Conservation (phyloP, 2,113 vertebrate genomes). For the Lanius ludovicianus region DNA sequence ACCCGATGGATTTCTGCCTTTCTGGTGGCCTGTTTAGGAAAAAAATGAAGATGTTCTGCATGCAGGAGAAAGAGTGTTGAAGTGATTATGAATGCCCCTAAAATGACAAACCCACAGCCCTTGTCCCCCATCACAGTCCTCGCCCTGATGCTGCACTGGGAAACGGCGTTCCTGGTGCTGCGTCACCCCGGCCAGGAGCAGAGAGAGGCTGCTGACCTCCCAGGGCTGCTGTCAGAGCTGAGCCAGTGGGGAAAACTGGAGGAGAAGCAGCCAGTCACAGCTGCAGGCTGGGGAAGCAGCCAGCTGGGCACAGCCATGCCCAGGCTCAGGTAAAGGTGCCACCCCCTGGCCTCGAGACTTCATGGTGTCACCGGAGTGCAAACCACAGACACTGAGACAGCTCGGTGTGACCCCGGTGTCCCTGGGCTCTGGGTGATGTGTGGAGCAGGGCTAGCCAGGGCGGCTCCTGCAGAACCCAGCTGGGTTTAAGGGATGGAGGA, state of each 20-base stretch:
- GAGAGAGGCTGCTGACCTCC: background rate
- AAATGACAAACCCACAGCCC: rapidly evolving
- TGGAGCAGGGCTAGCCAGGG: background rate
- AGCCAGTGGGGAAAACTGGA: background rate
- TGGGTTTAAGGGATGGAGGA: background rate
- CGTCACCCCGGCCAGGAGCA: background rate
- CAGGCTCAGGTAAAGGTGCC: background rate
- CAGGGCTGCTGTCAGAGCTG: background rate
- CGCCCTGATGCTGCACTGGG: background rate
- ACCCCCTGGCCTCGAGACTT: background rate
- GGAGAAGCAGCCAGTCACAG: background rate
- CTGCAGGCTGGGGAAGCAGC: background rate
- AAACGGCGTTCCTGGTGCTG: background rate
- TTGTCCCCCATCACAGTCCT: background rate
- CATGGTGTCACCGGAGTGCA: background rate
- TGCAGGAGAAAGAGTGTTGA: background rate
- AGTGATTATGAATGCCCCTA: background rate
- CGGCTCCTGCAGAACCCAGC: background rate
- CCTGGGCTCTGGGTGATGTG: background rate
- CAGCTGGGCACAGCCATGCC: background rate
- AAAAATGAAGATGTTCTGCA: background rate
- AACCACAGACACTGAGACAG: background rate
- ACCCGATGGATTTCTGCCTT: background rate
- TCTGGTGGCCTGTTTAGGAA: background rate
- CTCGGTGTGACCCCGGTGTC: background rate